Conservation (phyloP, 2,888 invertebrate species). For the Phaonia tiefii region DNA sequence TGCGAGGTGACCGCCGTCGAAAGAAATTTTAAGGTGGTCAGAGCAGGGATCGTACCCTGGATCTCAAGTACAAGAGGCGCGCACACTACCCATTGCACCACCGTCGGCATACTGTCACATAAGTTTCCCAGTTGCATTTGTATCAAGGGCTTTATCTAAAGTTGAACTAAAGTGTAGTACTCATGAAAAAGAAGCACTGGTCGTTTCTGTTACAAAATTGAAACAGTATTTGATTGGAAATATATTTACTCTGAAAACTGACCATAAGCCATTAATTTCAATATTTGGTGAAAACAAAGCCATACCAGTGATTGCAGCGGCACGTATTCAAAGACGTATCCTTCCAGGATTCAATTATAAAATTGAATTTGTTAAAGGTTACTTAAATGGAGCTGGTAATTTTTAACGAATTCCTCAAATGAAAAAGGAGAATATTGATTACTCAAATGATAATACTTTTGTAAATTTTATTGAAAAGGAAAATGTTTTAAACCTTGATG, state of each 20-base stretch:
- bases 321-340: slow-evolving; percentile 24
- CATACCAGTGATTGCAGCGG: slow-evolving; percentile 58
- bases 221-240: slow-evolving; percentile 17
- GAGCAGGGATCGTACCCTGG: no score
- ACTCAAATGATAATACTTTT: slow-evolving; percentile 31
- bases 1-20: no score
- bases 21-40: no score
- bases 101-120: slow-evolving; percentile 36
- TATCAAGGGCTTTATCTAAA: slow-evolving; percentile 52
- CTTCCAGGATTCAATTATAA: slow-evolving; percentile 63
- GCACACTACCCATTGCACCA: no score
- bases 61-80: no score
- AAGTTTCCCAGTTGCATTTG: slow-evolving; percentile 37
- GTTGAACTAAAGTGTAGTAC: no score
- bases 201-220: slow-evolving; percentile 11
- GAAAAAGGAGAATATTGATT: no score
- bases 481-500: slow-evolving; percentile 41
- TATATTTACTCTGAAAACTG: neutral
- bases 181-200: neutral
- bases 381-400: no score
- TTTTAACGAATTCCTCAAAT: no score
- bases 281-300: no score
- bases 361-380: slow-evolving; percentile 53
- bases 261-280: no score
- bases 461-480: slow-evolving; percentile 26